These are phyloP conservation scores for Ctenicera cuprea DNA, from an alignment of 2,888 invertebrate species.

Conservation along the genomic window DNA sequence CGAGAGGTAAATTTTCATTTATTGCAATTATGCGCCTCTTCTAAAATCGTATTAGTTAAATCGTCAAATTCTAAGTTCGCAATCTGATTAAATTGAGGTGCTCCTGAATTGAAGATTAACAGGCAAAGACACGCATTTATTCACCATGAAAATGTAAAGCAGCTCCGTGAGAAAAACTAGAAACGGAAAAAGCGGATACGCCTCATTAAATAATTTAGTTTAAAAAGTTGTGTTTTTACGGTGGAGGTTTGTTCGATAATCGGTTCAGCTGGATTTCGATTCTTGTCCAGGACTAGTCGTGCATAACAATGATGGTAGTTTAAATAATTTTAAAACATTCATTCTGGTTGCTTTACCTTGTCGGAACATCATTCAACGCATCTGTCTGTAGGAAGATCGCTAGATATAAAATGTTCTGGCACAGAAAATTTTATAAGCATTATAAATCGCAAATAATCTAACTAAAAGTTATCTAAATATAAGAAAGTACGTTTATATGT, in stretches of 20 bases:
- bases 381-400: no score
- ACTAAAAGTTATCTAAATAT: no score
- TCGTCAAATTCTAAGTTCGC: slow-evolving; percentile 34
- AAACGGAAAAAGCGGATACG: slow-evolving; percentile 53
- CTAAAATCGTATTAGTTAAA: slow-evolving; percentile 37
- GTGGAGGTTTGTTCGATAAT: slow-evolving; percentile 22
- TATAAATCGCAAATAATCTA: no score
- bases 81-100: slow-evolving; percentile 52
- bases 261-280: slow-evolving; percentile 24
- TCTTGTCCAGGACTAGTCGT: slow-evolving; percentile 27
- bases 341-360: neutral
- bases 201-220: slow-evolving; percentile 59
- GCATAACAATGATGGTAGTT: slow-evolving; percentile 30
- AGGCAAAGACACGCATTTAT: slow-evolving; percentile 57
- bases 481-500: no score
- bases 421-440: no score
- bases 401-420: no score
- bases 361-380: no score
- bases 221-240: slow-evolving; percentile 30
- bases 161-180: slow-evolving; percentile 58
- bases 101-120: slow-evolving; percentile 59
- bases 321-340: slow-evolving; percentile 16
- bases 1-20: neutral
- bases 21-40: neutral
- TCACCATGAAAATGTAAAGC: slow-evolving; percentile 61